A percentile compares a stretch with the other conserved stretches of the same genome.
Evolutionary conservation across 2,888 invertebrate species (phyloP).

Genomic region (Tribolium freemani): DNA sequence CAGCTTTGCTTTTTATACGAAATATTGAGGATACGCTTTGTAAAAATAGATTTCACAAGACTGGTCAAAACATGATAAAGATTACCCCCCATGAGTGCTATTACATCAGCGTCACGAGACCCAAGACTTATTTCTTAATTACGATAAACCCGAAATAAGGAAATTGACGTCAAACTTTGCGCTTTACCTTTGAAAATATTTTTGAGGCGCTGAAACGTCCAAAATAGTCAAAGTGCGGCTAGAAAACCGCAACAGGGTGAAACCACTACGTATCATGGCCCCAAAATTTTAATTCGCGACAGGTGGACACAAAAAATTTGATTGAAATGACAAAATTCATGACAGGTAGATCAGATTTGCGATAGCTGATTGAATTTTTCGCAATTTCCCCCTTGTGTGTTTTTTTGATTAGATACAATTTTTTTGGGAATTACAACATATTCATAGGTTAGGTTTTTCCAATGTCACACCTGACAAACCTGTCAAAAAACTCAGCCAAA

Average conservation of each 20-base stretch:
- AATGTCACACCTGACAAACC: neutral
- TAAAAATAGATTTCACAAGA: constrained; percentile 30
- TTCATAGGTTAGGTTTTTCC: neutral
- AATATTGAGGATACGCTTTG: neutral
- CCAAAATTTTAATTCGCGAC: neutral
- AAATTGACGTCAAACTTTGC: constrained; percentile 5
- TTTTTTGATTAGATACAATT: neutral
- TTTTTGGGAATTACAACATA: neutral
- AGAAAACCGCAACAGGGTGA: neutral
- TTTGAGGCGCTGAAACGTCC: neutral
- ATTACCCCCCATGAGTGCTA: constrained; percentile 3
- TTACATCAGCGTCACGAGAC: constrained; percentile 40
- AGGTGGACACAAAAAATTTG: neutral
- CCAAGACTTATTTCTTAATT: constrained; percentile 4
- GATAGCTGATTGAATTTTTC: neutral
- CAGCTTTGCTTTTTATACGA: constrained; percentile 25
- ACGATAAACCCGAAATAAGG: constrained; percentile 10
- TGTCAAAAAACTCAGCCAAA: too few relatives aligned
- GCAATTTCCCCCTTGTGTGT: neutral
- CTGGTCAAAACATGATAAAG: constrained; percentile 19
- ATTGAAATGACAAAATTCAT: neutral
- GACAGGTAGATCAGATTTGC: neutral
- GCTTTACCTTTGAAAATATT: constrained; percentile 1
- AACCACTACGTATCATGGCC: neutral
- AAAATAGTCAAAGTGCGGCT: neutral